phyloP scores from a whole-genome alignment of 2,888 invertebrate genomes.

The Chirona hameri region DNA sequence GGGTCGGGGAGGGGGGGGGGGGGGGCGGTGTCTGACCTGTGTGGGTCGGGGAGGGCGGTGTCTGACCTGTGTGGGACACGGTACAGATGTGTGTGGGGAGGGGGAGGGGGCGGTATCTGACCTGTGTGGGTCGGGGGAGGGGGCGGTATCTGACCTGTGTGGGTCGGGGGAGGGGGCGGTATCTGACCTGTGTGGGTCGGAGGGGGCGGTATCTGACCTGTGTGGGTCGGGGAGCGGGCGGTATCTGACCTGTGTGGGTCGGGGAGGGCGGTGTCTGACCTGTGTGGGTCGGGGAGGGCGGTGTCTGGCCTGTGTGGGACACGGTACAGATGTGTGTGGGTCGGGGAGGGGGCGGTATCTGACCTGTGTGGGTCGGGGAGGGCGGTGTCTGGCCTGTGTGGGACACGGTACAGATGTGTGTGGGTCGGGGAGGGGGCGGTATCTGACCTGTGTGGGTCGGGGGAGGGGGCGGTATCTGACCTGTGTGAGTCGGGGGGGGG shows the following conservation, averaged over 20 bases:
- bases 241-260: too few relatives aligned
- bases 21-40: background rate
- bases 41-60: background rate
- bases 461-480: too few relatives aligned
- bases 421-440: too few relatives aligned
- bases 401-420: background rate
- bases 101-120: too few relatives aligned
- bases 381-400: background rate
- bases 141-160: too few relatives aligned
- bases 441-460: too few relatives aligned
- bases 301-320: conserved; percentile 67
- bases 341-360: conserved; percentile 44
- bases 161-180: background rate
- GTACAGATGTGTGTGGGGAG: conserved; percentile 89
- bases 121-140: conserved; percentile 38
- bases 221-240: conserved; percentile 57
- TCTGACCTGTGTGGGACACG: conserved; percentile 73
- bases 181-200: background rate
- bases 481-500: too few relatives aligned
- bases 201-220: conserved; percentile 50
- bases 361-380: background rate
- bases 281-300: background rate
- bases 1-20: too few relatives aligned
- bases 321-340: conserved; percentile 88
- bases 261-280: background rate